phyloP scores from a whole-genome alignment of 2,113 vertebrate species.

The Chloebia gouldiae region DNA sequence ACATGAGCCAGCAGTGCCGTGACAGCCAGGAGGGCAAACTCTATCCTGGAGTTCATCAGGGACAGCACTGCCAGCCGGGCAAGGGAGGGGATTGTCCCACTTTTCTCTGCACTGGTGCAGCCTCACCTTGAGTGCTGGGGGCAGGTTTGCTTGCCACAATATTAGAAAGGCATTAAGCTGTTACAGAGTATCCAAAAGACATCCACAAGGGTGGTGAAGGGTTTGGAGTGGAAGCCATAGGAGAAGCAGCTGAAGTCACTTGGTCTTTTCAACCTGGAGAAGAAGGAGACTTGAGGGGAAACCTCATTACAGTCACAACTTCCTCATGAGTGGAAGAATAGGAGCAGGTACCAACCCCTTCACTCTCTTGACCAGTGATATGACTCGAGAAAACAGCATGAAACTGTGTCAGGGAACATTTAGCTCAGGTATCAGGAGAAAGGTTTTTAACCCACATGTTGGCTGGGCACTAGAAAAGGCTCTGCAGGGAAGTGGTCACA shows the following conservation, averaged over 20 bases:
- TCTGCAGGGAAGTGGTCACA: background rate
- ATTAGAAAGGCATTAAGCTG: background rate
- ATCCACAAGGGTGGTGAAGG: background rate
- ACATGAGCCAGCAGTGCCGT: background rate
- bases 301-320: background rate
- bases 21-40: background rate
- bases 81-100: background rate
- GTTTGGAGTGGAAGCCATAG: background rate
- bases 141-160: background rate
- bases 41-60: background rate
- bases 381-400: fast-evolving
- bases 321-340: background rate
- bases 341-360: background rate
- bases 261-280: background rate
- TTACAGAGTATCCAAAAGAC: background rate
- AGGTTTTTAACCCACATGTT: background rate
- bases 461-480: background rate
- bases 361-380: fast-evolving
- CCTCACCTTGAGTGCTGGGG: background rate
- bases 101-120: fast-evolving
- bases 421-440: background rate
- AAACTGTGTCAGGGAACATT: background rate
- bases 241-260: background rate
- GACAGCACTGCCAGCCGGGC: fast-evolving
- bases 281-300: background rate